Base-by-base conservation (phyloP, 2,113 vertebrate species). In the Pogonocichla stellata region DNA sequence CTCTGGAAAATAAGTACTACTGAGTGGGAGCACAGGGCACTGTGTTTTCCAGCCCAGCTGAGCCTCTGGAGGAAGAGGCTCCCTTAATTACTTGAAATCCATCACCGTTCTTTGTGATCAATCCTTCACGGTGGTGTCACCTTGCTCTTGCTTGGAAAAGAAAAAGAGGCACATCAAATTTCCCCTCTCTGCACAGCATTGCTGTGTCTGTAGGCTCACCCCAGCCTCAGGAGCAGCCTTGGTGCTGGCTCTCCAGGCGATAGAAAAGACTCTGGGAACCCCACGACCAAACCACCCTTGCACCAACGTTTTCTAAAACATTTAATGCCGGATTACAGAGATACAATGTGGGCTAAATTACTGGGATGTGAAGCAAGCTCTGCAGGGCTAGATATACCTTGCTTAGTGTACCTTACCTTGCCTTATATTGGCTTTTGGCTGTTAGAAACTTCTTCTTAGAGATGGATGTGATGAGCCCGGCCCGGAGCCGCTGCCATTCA, bases 31-130 rank as follows among this genome's bases (percentile, higher is more conserved):
- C 88, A 34, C 0, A 3, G 53, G 90, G 42, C 1, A 0, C 28
- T 50, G 80, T 64, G 14, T 22, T 90, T 92, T 66, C 34, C 58
- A 86, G n/a, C 62, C 18, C 31, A 61, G 50, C 31, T 69, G 28
- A 93, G 57, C 19, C 72, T 83, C 67, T 25, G 28, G 34, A 62
- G 71, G 38, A 73, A 71, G 19, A 88, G 2, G 6, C 6, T 96
- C 60, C 71, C 34, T 83, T 95, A 90, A 93, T 70, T 83, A 33
- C 64, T 78, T 43, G 64, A 94, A 95, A 95, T 89, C 61, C 53
- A n/a, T 91, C 84, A 90, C 80, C 2, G 14, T 50, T 66, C 61
- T n/a, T 8, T 24, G 36, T 48, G 47, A 48, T 48, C 47, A 48
- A 48, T 48, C 47, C 47, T 24, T 48, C 47, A 28, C 0, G 0